Evolutionary conservation across 92 coral and sea anemone species (phyloP), one percentile per base, ranked within the genome.

Genomic region (Umimayanthus kanabou): DNA sequence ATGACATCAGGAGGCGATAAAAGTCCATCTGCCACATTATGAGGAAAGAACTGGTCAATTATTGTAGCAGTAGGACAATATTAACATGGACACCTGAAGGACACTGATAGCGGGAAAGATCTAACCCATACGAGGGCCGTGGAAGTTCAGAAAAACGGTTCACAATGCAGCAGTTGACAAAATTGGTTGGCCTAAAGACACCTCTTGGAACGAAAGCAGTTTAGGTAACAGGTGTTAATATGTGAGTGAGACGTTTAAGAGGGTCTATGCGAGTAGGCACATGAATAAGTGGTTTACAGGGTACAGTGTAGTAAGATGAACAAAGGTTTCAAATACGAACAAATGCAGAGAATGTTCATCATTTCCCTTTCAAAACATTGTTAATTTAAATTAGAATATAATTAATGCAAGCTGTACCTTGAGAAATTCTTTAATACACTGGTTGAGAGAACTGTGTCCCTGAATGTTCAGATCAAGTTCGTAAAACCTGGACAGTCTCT

Each of bases 391-490:
- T n/a, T n/a, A 30, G 2, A 26, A 6, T 11, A n/a, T 13, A 29
- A 9, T 37, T 9, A 2, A 25, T 42, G 75, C 43, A 42, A 18
- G 2, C n/a, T 33, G 37, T 76, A 96, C 98, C 98, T 96, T 96
- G 26, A 97, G 89, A 89, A 94, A 97, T 85, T 97, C 99, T 81
- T 97, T 97, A 84, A 97, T 94, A 80, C 98, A 97, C 85, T 97
- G 99, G 79, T 92, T 92, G 58, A 97, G 92, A 47, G 96, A 92
- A 1, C 91, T 77, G 73, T 97, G 98, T 3, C 99, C 99, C 77
- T 97, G 99, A 16, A 97, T 97, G 86, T 95, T 97, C 40, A 97
- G 93, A 86, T 95, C 98, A 57, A 97, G 93, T 70, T 97, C 99
- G 88, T 95, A 97, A 85, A 97, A 97, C 53, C 95, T 86, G 2